Conservation (phyloP, 2,113 vertebrate genomes). For the Rhinoptilus africanus region DNA sequence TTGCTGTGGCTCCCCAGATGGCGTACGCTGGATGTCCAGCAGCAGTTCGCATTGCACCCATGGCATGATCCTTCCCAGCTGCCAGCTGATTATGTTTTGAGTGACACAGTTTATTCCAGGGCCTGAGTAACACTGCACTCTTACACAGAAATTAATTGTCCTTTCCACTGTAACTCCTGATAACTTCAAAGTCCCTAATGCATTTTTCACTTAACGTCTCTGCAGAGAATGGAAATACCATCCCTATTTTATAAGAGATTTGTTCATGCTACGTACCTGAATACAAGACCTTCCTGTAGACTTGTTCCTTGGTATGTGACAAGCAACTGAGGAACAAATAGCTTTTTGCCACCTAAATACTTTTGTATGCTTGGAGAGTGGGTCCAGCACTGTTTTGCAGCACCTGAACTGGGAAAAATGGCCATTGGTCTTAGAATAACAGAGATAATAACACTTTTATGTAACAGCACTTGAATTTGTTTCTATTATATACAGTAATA, state of each 20-base stretch:
- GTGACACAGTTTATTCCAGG: neutral
- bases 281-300: neutral
- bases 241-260: neutral
- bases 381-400: neutral
- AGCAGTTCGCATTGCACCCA: rapidly evolving
- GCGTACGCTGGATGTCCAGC: neutral
- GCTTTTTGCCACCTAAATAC: neutral
- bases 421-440: neutral
- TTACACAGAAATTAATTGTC: neutral
- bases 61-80: neutral
- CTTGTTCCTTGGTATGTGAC: neutral
- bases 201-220: neutral
- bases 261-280: neutral
- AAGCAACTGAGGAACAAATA: neutral
- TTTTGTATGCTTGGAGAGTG: neutral
- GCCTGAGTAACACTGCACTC: neutral
- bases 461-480: neutral
- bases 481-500: neutral
- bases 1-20: neutral
- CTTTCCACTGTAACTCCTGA: neutral
- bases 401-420: neutral
- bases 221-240: neutral
- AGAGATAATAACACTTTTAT: neutral
- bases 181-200: neutral
- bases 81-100: neutral